Evolutionary conservation across 2,113 vertebrate genomes (phyloP).

Genomic region (Ondatra zibethicus): DNA sequence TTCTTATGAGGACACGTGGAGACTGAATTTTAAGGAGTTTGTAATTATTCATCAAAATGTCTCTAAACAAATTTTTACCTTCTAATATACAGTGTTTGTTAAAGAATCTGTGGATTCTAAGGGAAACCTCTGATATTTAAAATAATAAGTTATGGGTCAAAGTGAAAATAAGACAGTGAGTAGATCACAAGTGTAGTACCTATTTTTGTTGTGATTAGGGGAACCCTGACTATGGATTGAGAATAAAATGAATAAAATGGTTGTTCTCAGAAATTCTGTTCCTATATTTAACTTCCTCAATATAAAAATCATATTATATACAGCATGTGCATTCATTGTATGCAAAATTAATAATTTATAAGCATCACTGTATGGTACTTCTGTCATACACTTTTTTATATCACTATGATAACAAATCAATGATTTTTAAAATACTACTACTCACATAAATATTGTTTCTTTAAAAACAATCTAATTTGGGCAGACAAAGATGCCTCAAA

Average conservation of each 20-base stretch:
- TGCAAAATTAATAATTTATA: neutral
- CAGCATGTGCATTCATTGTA: neutral
- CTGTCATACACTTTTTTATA: neutral
- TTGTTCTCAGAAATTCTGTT: neutral
- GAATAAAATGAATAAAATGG: neutral
- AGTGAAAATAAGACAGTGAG: neutral
- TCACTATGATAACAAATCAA: neutral
- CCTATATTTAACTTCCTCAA: neutral
- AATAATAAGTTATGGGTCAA: slow-evolving; percentile 39
- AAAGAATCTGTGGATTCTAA: slow-evolving; percentile 21
- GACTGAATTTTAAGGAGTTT: slow-evolving; percentile 55
- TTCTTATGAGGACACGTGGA: neutral
- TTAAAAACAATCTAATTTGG: neutral
- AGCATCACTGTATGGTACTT: neutral
- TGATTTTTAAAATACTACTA: neutral
- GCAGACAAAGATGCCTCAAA: neutral
- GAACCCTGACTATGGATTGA: neutral
- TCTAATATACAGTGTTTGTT: neutral
- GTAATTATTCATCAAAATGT: slow-evolving; percentile 35
- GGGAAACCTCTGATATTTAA: slow-evolving; percentile 54
- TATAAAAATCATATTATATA: neutral
- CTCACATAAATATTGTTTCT: neutral
- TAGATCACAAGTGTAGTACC: neutral
- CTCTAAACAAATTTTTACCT: slow-evolving; percentile 46
- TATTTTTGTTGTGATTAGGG: neutral